Base-by-base conservation (phyloP, 2,888 invertebrate species). In the Megaustenia siamemsis region DNA sequence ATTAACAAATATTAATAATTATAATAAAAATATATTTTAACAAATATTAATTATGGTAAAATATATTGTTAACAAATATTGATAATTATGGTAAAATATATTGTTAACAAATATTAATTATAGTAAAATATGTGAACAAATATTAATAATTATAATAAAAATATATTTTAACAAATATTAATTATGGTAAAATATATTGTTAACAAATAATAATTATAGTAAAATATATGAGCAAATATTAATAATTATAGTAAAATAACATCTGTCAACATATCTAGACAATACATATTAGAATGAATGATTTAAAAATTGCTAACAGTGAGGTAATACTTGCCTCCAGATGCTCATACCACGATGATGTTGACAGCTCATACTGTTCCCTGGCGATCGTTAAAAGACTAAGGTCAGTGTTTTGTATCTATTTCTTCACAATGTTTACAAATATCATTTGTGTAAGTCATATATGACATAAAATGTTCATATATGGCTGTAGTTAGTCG, bases 321-420 rank as follows among this genome's bases (percentile, higher is more conserved):
- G 10, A 21, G 21, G 21, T 21, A 24, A n/a, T 56, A n/a, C 24
- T 56, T 56, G 24, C 56, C 49, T 15, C 56, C 77, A 84, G 84
- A 32, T 84, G 84, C 63, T 8, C 60, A 28, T 84, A 53, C 56
- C 84, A 84, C 71, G 71, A 84, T 8, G 78, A 78, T 21, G 21
- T 28, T 6, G 84, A 84, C 79, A 68, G 71, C 35, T 15, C 56
- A 32, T 60, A 49, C 32, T 84, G 84, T 38, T 69, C 84, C 12
- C 24, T 84, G 45, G 68, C 84, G 1, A 79, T 79, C 40, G 84
- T 71, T 18, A 78, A 49, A 63, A 45, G 84, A 45, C 49, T 35
- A 38, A 78, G 84, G 84, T 84, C 21, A 28, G 6, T 56, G 5
- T 60, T 15, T 60, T 60, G 60, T 60, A 8, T 24, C n/a, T 15